phyloP scores from a whole-genome alignment of 2,113 vertebrate species.

The Lamprotornis superbus region DNA sequence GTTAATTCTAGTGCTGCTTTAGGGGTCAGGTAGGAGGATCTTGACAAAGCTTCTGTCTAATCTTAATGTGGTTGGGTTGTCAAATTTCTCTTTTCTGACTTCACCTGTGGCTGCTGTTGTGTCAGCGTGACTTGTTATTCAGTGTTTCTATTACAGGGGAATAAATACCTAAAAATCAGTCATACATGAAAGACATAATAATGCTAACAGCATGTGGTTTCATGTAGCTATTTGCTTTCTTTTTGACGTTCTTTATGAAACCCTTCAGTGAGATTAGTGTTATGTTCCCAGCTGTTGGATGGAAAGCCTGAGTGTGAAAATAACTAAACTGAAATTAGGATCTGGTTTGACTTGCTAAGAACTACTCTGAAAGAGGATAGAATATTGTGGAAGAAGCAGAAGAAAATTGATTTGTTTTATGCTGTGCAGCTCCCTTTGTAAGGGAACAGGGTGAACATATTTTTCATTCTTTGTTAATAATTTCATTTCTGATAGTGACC shows the following conservation, averaged over 20 bases:
- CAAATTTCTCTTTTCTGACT: neutral
- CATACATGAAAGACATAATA: neutral
- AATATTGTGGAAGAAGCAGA: neutral
- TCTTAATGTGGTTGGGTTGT: neutral
- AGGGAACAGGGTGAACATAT: neutral
- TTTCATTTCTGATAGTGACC: neutral
- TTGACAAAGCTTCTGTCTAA: neutral
- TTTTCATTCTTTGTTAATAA: neutral
- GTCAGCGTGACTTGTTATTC: neutral
- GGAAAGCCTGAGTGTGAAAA: neutral
- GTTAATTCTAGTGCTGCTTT: neutral
- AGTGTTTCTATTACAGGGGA: neutral
- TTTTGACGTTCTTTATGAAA: neutral
- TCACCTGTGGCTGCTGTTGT: neutral
- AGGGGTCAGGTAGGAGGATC: slow-evolving; percentile 59
- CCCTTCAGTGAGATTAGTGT: neutral
- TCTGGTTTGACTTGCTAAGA: neutral
- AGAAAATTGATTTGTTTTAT: neutral
- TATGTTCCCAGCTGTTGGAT: neutral
- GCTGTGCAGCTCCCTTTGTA: neutral
- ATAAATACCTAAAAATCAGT: neutral
- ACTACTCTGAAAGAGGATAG: neutral
- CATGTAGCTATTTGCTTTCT: neutral
- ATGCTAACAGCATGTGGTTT: neutral
- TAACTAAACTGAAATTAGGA: neutral